phyloP scores from a whole-genome alignment of 2,888 invertebrate genomes.

The Antheraea assamensis region DNA sequence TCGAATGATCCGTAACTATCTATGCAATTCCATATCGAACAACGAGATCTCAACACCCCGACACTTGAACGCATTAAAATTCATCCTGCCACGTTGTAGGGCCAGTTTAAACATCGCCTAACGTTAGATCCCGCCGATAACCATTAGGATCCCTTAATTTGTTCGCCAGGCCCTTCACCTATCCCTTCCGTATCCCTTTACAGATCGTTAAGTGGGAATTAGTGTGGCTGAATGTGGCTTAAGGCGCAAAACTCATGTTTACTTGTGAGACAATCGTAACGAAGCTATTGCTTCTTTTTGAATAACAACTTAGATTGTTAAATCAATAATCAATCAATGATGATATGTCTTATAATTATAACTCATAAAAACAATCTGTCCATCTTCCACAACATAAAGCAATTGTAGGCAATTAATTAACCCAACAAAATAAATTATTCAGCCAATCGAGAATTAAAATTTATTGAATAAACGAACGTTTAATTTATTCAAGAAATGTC shows the following conservation, averaged over 20 bases:
- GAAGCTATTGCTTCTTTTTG: too few species aligned
- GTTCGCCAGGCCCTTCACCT: conserved; percentile 75
- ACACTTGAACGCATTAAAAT: conserved; percentile 65
- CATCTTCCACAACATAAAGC: not conserved
- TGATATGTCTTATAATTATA: too few species aligned
- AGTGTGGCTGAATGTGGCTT: conserved; percentile 48
- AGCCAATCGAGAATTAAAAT: not conserved
- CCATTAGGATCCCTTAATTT: conserved; percentile 81
- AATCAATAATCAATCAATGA: too few species aligned
- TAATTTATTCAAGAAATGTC: not conserved
- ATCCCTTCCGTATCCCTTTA: conserved; percentile 78
- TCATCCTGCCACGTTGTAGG: conserved; percentile 68
- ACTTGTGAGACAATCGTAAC: not conserved
- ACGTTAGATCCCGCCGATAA: conserved; percentile 73
- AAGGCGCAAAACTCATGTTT: conserved; percentile 6
- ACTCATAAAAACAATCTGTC: not conserved
- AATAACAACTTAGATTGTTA: too few species aligned
- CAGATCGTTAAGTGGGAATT: conserved; percentile 67
- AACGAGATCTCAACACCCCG: conserved; percentile 17
- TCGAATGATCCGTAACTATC: conserved; percentile 17
- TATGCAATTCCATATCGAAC: conserved; percentile 16
- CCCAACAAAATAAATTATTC: not conserved
- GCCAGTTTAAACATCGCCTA: conserved; percentile 63
- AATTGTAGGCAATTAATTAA: not conserved
- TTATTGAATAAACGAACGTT: not conserved